Base-by-base conservation (phyloP, 2,113 vertebrate genomes). In the Abramis brama region DNA sequence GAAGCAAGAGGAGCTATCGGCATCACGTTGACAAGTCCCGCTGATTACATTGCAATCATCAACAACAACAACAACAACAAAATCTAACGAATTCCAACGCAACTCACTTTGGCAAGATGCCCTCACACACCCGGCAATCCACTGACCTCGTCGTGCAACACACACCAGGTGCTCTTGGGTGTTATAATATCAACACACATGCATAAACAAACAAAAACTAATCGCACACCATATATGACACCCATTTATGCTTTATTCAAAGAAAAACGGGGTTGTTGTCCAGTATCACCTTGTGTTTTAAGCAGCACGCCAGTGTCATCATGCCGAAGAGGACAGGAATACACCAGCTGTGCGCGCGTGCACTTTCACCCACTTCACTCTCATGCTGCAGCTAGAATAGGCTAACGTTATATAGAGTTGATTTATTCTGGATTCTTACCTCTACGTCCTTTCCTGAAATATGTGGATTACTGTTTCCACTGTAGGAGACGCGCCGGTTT, bases 31-130 rank as follows among this genome's bases (percentile, higher is more conserved):
- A 23, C 27, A 78, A 23, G 17, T 68, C 4, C 9, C 27, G 47
- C 8, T 15, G 23, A 39, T 25, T 19, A n/a, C 8, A 43, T 13
- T 33, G 23, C 17, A 77, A 33, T 33, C 3, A 43, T 15, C 36
- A 57, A 36, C 6, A 39, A 47, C 3, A 47, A 47, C 10, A 47
- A 47, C 10, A 3, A 47, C 11, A 13, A 50, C 12, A 13, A 6
- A 57, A 78, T 13, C 9, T 13, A 59, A 30, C 43, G 2, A 3
- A 4, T 13, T 15, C 12, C 39, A 59, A 36, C 9, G 4, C 52
- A 3, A 80, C 85, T 86, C 89, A 92, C 91, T 15, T 90, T 92
- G 89, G 89, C 91, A 84, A 87, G 85, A 86, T 89, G 82, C 89
- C 90, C 90, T 89, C 64, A 19, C 9, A 64, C 23, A 62, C 60